Evolutionary conservation across 2,797 vertebrate species (phyloP).

Genomic region (Miichthys miiuy): DNA sequence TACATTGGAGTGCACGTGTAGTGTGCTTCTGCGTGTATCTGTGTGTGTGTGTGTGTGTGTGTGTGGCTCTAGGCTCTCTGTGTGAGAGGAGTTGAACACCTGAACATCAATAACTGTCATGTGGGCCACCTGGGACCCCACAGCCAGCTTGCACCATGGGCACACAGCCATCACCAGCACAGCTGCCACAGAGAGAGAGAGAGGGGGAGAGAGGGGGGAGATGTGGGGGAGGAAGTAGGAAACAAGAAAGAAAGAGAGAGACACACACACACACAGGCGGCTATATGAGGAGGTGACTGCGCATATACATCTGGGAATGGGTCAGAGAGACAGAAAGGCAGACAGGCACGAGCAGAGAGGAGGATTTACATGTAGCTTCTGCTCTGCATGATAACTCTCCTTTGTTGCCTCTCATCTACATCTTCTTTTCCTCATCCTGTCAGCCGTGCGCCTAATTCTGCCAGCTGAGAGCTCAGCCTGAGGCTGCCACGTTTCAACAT

Average conservation of each 20-base stretch:
- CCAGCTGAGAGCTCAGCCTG: slow-evolving; percentile 75
- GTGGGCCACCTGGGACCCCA: slow-evolving; percentile 86
- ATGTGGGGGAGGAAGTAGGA: slow-evolving; percentile 55
- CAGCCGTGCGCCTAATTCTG: slow-evolving; percentile 63
- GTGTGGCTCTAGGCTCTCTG: slow-evolving; percentile 79
- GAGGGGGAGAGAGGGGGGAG: slow-evolving; percentile 26
- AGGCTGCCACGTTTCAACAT: slow-evolving; percentile 64
- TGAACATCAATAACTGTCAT: slow-evolving; percentile 89
- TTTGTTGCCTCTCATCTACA: slow-evolving; percentile 63
- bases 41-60: slow-evolving; percentile 46
- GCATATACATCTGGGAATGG: slow-evolving; percentile 59
- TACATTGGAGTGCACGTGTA: slow-evolving; percentile 38
- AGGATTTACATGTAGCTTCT: slow-evolving; percentile 56
- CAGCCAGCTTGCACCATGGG: slow-evolving; percentile 84
- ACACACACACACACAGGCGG: slow-evolving; percentile 19
- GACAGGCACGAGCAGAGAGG: slow-evolving; percentile 47
- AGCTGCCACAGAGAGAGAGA: slow-evolving; percentile 79
- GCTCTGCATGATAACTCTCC: slow-evolving; percentile 57
- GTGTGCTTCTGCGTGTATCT: slow-evolving; percentile 40
- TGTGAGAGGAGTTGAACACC: slow-evolving; percentile 85
- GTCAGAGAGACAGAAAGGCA: slow-evolving; percentile 57
- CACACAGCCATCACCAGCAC: slow-evolving; percentile 85
- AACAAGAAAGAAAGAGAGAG: slow-evolving; percentile 41
- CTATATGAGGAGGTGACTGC: slow-evolving; percentile 60
- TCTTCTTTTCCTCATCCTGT: slow-evolving; percentile 58